Base-by-base conservation (phyloP, 1,140 invertebrate species). In the Panagrolaimus sp. region DNA sequence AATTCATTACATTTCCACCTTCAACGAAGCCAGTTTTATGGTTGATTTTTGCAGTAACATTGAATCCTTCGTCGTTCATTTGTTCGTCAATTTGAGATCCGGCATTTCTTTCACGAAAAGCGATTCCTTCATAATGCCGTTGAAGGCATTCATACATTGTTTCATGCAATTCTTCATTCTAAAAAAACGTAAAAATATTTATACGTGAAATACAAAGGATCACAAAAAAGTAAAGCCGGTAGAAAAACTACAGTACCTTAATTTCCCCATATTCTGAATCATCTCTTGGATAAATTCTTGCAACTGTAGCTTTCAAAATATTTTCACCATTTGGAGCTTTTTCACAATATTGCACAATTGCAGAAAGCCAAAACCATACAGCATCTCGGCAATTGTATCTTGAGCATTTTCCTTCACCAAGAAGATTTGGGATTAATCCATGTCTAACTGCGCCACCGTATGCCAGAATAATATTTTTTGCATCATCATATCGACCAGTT, bases 351-450 rank as follows among this genome's bases (percentile, higher is more conserved):
- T 89, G 88, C 77, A 93, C 88, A 79, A 99, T 94, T 70, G 89
- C 90, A 71, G 94, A 89, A 65, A 98, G 84, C 96, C 96, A 98
- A 91, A 93, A 99, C 96, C 96, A 99, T 58, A 96, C 88, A 32
- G 96, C 91, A 86, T 99, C 96, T 62, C 96, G 89, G 81, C 94
- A 97, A 84, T 99, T 98, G 85, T 86, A 93, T 77, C 92, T 87
- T 0, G 94, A 88, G 80, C 90, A 90, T 43, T 84, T 85, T 32
- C 96, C 96, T 77, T 90, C 90, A 83, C 95, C 94, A 43, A 98
- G 86, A 15, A 99, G 85, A 87, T 99, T 99, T 0, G 96, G 96
- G 71, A 99, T 96, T 8, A 99, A 86, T 0, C 96, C 96, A 85
- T 98, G 95, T n/a, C 95, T 87, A 58, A 99, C 84, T 75, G 91